phyloP scores from a whole-genome alignment of 35 echinoderm and acorn worm genomes.

The Anneissia japonica region DNA sequence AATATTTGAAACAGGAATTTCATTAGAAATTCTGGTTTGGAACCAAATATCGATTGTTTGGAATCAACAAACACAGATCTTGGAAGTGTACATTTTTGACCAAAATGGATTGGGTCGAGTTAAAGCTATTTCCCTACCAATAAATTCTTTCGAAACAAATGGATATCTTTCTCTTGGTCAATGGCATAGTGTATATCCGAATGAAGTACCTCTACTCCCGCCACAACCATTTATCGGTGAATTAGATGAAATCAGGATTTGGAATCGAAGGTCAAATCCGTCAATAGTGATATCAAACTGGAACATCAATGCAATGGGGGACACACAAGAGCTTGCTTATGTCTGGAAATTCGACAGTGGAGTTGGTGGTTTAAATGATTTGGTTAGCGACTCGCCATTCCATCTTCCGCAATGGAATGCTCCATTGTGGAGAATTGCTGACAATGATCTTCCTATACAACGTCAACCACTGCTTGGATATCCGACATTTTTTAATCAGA shows the following conservation, averaged over 20 bases:
- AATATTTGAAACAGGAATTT: conserved; percentile 24
- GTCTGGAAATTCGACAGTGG: conserved; percentile 84
- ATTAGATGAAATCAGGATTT: conserved; percentile 71
- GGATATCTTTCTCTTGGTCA: conserved; percentile 51
- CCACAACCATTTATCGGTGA: conserved; percentile 31
- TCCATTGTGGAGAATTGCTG: conserved; percentile 54
- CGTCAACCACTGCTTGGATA: conserved; percentile 18
- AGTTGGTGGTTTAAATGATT: conserved; percentile 28
- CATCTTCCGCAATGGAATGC: conserved; percentile 28
- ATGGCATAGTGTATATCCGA: conserved; percentile 21
- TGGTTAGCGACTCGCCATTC: conserved; percentile 15
- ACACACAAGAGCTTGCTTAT: conserved; percentile 46
- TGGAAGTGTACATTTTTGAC: conserved; percentile 82
- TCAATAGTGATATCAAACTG: conserved; percentile 47
- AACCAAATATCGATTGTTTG: conserved; percentile 66
- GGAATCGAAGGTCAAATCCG: conserved; percentile 68
- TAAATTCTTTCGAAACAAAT: conserved; percentile 13
- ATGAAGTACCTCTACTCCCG: conserved; percentile 4
- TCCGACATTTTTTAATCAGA: conserved; percentile 35
- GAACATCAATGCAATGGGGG: conserved; percentile 35
- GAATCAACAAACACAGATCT: conserved; percentile 46
- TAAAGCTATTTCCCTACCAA: conserved; percentile 35
- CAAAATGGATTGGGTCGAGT: conserved; percentile 37
- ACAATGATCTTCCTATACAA: conserved; percentile 10
- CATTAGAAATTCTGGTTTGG: conserved; percentile 31